Percentiles rank a stretch among this genome's conserved stretches.
These are phyloP conservation scores for Synanthedon vespiformis DNA, from an alignment of 2,888 invertebrate genomes.

Conservation along the genomic window DNA sequence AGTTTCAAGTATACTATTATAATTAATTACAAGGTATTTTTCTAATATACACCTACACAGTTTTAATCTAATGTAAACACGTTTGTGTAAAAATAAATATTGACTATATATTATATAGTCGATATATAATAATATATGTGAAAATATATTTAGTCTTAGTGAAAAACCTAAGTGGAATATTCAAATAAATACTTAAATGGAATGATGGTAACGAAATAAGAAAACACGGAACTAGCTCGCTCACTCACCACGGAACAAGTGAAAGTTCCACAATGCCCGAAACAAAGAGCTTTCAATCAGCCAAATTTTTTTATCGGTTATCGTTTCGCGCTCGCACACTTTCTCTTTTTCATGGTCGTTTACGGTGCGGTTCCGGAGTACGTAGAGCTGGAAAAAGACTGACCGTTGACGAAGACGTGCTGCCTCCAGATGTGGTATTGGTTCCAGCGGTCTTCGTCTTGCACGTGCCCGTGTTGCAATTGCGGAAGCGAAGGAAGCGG, in stretches of 20 bases:
- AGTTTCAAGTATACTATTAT: too few species aligned
- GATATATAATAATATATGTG: too few species aligned
- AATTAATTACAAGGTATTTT: too few species aligned
- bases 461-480: slow-evolving; percentile 68
- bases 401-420: slow-evolving; percentile 84
- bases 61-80: too few species aligned
- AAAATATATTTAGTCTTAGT: not conserved
- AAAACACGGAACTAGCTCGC: not conserved
- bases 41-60: too few species aligned
- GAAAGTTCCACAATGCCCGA: slow-evolving; percentile 32
- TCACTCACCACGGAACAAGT: slow-evolving; percentile 15
- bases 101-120: too few species aligned
- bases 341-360: slow-evolving; percentile 44
- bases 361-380: slow-evolving; percentile 15
- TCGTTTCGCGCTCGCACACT: slow-evolving; percentile 44
- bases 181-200: not conserved
- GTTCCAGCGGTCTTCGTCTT: slow-evolving; percentile 76
- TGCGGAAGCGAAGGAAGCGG: slow-evolving; percentile 75
- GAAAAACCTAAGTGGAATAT: not conserved
- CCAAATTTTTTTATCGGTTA: slow-evolving; percentile 41
- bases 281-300: slow-evolving; percentile 48
- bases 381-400: slow-evolving; percentile 25
- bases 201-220: not conserved
- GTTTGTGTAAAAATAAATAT: too few species aligned
- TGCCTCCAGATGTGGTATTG: slow-evolving; percentile 86